A percentile compares a stretch with the other conserved stretches of the same genome.
Evolutionary conservation across 2,113 vertebrate species (phyloP).

Genomic region (Vanacampus margaritifer): DNA sequence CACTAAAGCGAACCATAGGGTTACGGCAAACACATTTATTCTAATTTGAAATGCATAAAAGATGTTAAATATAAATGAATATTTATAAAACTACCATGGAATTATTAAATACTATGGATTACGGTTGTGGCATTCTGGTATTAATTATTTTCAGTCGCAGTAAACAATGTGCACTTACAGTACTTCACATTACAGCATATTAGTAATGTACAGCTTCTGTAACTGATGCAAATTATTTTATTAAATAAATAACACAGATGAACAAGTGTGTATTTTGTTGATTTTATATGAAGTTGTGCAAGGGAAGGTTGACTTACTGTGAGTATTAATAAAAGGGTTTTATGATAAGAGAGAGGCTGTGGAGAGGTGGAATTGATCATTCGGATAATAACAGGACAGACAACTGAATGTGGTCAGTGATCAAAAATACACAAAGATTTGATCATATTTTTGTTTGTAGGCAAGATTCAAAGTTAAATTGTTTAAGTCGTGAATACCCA

Average conservation of each 20-base stretch:
- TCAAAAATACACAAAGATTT: conserved; percentile 9
- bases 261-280: conserved; percentile 47
- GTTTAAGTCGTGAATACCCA: conserved; percentile 28
- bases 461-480: conserved; percentile 18
- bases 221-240: conserved; percentile 41
- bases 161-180: neutral
- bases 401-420: conserved; percentile 5
- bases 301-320: conserved; percentile 23
- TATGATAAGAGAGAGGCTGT: conserved; percentile 44
- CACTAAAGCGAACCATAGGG: conserved; percentile 31
- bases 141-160: neutral
- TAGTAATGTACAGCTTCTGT: conserved; percentile 28
- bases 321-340: conserved; percentile 35
- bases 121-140: conserved; percentile 21
- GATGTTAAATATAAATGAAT: conserved; percentile 18
- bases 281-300: conserved; percentile 29
- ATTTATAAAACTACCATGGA: conserved; percentile 2
- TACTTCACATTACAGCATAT: neutral
- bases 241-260: conserved; percentile 55
- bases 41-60: conserved; percentile 57
- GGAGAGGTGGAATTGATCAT: conserved; percentile 7
- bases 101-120: conserved; percentile 18
- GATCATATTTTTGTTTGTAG: conserved; percentile 5
- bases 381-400: conserved; percentile 6
- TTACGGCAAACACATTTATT: conserved; percentile 50